Evolutionary conservation across 2,797 vertebrate species (phyloP), one percentile per base, ranked within the genome.

Genomic region (Silurus lanzhouensis): DNA sequence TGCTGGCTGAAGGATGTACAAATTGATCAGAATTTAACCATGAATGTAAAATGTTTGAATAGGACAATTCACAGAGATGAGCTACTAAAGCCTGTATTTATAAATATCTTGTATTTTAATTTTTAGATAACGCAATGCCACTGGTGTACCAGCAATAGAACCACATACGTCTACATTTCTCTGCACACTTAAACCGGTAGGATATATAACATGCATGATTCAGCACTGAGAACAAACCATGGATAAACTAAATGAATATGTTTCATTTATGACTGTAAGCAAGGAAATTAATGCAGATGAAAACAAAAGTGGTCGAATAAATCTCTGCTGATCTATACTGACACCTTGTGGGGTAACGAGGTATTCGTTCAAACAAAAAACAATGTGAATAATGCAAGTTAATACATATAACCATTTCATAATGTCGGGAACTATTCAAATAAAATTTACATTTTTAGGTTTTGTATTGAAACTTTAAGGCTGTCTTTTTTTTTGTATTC

Each of bases 331-430:
- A 72, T 82, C 67, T 66, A 75, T 44, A 85, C 85, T 90, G 88
- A 75, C 89, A 78, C 88, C 89, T 86, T 58, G 81, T 85, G 89
- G 85, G 7, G 15, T 17, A 82, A 57, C 12, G 6, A n/a, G n/a
- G 61, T 70, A 83, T 25, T 66, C 64, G 79, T 52, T 64, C 27
- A 20, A 9, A 81, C 19, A 20, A 52, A 66, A 10, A 19, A 64
- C 10, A 22, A 25, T 14, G 25, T 25, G 9, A 17, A 31, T 31
- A 74, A 48, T 20, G 48, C 14, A 25, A 52, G 13, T 15, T 74
- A 55, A 74, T 25, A n/a, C 22, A 74, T 14, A 52, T 38, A 10
- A 17, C 1, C 15, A 9, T 72, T 72, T 75, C n/a, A 75, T 2
- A 5, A 75, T 75, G 13, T 17, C 5, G n/a, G 2, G 5, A 52